These are phyloP conservation scores for Electrophaes corylata DNA, from an alignment of 2,888 invertebrate species.

Conservation along the genomic window DNA sequence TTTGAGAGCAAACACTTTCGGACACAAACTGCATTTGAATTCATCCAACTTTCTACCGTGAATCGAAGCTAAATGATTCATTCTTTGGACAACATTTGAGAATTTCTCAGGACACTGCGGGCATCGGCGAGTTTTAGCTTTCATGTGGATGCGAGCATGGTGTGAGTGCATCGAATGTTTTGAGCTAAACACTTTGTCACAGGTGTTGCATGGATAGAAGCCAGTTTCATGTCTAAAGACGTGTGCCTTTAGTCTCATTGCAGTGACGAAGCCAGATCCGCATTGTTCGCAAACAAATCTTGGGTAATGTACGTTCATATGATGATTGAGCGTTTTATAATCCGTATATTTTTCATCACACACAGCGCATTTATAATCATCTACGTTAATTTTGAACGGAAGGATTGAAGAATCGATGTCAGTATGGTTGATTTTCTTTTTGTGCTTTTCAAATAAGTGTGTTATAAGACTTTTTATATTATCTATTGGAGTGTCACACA, in stretches of 20 bases:
- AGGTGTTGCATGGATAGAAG: slow-evolving; percentile 70
- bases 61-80: slow-evolving; percentile 65
- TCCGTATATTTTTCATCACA: slow-evolving; percentile 15
- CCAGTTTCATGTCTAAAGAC: slow-evolving; percentile 70
- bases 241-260: slow-evolving; percentile 67
- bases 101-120: slow-evolving; percentile 72
- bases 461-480: slow-evolving; percentile 56
- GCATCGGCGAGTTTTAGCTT: slow-evolving; percentile 69
- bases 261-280: slow-evolving; percentile 40
- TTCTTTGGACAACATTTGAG: slow-evolving; percentile 72
- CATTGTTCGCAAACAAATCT: slow-evolving; percentile 58
- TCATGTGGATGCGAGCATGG: slow-evolving; percentile 76
- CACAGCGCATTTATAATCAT: slow-evolving; percentile 13
- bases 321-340: slow-evolving; percentile 41
- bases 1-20: slow-evolving; percentile 63
- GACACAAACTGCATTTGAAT: slow-evolving; percentile 70
- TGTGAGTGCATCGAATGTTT: slow-evolving; percentile 76
- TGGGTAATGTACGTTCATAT: slow-evolving; percentile 59
- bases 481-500: slow-evolving; percentile 55
- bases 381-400: slow-evolving; percentile 20
- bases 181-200: slow-evolving; percentile 78
- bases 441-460: slow-evolving; percentile 24
- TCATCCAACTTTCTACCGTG: slow-evolving; percentile 74
- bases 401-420: slow-evolving; percentile 14
- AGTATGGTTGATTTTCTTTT: slow-evolving; percentile 50